phyloP scores from a whole-genome alignment of 30 jellyfish, hydroid and myxozoan genomes.

The Catostylus mosaicus region DNA sequence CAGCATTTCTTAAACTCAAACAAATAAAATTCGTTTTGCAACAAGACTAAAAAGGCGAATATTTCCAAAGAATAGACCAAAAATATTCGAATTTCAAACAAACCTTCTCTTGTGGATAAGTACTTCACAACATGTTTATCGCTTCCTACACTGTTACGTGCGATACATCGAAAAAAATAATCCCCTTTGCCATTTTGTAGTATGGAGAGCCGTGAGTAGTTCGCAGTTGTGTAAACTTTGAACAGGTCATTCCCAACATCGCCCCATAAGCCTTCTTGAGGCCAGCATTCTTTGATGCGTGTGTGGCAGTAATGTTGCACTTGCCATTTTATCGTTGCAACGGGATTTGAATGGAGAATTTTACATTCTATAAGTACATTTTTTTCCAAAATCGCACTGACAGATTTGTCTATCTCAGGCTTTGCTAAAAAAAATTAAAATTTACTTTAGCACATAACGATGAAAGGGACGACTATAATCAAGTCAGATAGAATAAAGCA shows the following conservation, averaged over 20 bases:
- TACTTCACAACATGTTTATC: conserved; percentile 33
- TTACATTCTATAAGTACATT: conserved; percentile 34
- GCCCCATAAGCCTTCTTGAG: conserved; percentile 41
- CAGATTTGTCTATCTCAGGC: conserved; percentile 31
- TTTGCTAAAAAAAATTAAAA: conserved; percentile 15
- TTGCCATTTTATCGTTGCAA: conserved; percentile 50
- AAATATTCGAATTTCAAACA: background rate
- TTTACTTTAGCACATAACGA: too few species aligned
- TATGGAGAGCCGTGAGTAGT: conserved; percentile 6
- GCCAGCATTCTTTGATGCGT: conserved; percentile 26
- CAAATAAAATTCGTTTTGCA: too few species aligned
- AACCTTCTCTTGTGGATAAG: conserved; percentile 35
- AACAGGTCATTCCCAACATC: background rate
- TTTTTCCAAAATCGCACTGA: conserved; percentile 21
- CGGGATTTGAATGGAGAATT: conserved; percentile 40
- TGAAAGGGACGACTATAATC: too few species aligned
- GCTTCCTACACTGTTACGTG: conserved; percentile 34
- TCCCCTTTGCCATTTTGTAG: conserved; percentile 11
- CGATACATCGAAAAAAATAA: conserved; percentile 59
- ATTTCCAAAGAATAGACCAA: too few species aligned
- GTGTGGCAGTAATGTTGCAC: conserved; percentile 48
- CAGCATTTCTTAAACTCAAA: too few species aligned
- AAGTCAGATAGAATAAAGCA: too few species aligned
- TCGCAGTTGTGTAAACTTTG: background rate
- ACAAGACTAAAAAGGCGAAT: too few species aligned